Conservation (phyloP, 53 echinoderm and acorn worm genomes). For the Echinarachnius parma region DNA sequence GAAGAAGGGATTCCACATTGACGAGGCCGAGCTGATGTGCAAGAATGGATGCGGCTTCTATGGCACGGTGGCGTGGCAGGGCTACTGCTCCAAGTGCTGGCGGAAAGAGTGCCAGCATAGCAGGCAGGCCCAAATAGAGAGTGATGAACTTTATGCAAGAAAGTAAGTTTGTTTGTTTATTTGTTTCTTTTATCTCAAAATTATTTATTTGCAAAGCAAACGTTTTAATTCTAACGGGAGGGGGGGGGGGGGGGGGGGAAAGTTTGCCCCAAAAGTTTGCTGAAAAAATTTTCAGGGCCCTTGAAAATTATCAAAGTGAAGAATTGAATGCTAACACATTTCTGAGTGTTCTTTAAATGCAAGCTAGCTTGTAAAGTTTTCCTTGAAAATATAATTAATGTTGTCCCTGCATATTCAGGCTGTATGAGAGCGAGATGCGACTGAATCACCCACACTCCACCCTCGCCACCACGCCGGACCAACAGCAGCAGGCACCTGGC, state of each 20-base stretch:
- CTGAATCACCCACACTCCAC: neutral
- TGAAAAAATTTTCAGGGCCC: no score
- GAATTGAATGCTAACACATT: no score
- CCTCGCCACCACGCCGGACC: neutral
- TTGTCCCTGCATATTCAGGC: slow-evolving; percentile 27
- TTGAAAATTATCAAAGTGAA: no score
- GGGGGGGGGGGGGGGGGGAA: no score
- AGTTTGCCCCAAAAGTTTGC: no score
- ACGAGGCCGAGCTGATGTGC: slow-evolving; percentile 83
- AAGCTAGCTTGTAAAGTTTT: no score
- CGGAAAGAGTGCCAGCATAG: slow-evolving; percentile 72
- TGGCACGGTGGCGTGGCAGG: slow-evolving; percentile 88
- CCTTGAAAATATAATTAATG: no score
- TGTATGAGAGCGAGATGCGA: slow-evolving; percentile 64
- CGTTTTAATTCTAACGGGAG: no score
- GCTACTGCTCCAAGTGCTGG: slow-evolving; percentile 94
- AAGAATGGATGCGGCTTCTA: slow-evolving; percentile 98
- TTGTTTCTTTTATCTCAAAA: neutral
- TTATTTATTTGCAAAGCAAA: no score
- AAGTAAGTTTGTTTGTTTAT: slow-evolving; percentile 8
- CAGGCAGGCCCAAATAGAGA: slow-evolving; percentile 76
- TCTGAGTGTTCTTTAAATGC: no score
- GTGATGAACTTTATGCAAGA: slow-evolving; percentile 59
- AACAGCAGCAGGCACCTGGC: neutral
- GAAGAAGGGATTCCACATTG: slow-evolving; percentile 87